Base-by-base conservation (phyloP, 2,797 vertebrate genomes). In the Propithecus deckenii region DNA sequence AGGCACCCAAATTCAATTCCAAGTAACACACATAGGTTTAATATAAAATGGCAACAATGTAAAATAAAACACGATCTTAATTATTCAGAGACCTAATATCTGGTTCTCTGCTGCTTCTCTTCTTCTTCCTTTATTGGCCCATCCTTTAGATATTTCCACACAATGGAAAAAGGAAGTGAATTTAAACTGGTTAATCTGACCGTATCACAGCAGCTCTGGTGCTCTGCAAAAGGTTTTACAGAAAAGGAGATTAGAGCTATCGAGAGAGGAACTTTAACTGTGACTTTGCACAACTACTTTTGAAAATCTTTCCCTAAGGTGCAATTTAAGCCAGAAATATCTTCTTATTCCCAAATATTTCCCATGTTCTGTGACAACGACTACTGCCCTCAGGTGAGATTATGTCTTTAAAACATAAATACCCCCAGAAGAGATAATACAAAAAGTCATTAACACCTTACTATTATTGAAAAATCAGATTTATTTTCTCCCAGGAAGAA, bases 131-230 rank as follows among this genome's bases (percentile, higher is more conserved):
- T 67, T 86, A 48, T 38, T 78, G 25, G 50, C 38, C 10, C n/a
- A 88, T 78, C 46, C 91, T 96, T 90, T 78, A 76, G 87, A 43
- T 71, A 93, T 83, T 93, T 93, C 93, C 43, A 63, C 43, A 75
- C 90, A 28, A 38, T 76, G 25, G 30, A 61, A 86, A 93, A 78
- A 83, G 4, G 61, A 96, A 74, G 28, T 79, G 14, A 79, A 90
- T 55, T 61, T 80, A 71, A 80, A 91, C 46, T 48, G 23, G 46
- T 85, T 84, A 78, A 69, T 35, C 25, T 65, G 43, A 86, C 41
- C 50, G 65, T 84, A 79, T 72, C 46, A 87, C 15, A 85, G 63
- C 72, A 89, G 17, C 30, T 91, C 78, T 72, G 72, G 20, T 75
- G 13, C n/a, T 94, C 78, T 72, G 57, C 20, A 74, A 91, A 74